Evolutionary conservation across 1,140 invertebrate species (phyloP), one percentile per base, ranked within the genome.

Genomic region (Bombus confusus): DNA sequence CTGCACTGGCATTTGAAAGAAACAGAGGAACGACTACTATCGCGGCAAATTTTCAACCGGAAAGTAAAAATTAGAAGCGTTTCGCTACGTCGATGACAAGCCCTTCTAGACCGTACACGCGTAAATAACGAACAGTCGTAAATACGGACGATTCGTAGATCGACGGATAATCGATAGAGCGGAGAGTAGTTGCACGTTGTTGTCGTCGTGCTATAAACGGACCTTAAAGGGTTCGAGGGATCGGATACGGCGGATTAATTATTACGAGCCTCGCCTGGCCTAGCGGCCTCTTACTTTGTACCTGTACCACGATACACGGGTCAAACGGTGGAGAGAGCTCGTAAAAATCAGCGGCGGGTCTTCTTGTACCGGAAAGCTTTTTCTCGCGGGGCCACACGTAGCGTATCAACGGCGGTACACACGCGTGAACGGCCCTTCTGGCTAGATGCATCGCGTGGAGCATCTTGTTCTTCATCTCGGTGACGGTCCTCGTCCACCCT

Each of bases 401-500:
- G 69, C 69, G 39, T 8, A 12, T 4, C 31, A 18, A 62, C 34
- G n/a, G 47, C 15, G 10, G 64, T 64, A 28, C 57, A 59, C 41
- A 80, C 41, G 68, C 62, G 59, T 25, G 71, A 71, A 34, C 71
- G 84, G 78, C 47, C 79, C 84, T 80, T 85, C 79, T 80, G 84
- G 84, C 79, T 85, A 85, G 84, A 81, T 85, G 79, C 84, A 80
- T 80, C 84, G 37, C 31, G 84, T 81, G 72, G 84, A 85, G 84
- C 79, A 86, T 86, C 85, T 86, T 83, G 80, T 82, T 86, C 85
- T 86, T 83, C 85, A 86, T 86, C 85, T 85, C 83, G 37, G 80
- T 83, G 85, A 86, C 80, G 80, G 85, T 77, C 47, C 85, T 86
- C 71, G 79, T 81, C 71, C 84, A 81, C 84, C 77, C 83, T 85